These are phyloP conservation scores for Phaetusa simplex DNA, from an alignment of 2,113 vertebrate genomes.

Conservation along the genomic window DNA sequence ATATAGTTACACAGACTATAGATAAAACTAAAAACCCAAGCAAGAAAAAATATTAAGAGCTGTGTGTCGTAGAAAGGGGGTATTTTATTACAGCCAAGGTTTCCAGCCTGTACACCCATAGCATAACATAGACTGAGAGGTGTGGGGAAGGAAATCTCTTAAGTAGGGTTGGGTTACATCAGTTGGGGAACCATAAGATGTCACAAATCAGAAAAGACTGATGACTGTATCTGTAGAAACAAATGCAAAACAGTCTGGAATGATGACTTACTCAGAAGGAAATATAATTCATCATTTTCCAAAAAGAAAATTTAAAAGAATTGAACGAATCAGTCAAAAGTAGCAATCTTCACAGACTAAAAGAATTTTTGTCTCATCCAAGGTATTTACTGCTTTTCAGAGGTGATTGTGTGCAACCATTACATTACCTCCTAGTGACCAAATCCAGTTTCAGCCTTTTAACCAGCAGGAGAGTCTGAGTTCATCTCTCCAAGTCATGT, in stretches of 20 bases:
- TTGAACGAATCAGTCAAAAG: neutral
- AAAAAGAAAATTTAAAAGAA: fast-evolving
- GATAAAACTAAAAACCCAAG: neutral
- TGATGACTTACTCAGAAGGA: neutral
- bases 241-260: neutral
- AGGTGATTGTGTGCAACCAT: neutral
- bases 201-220: neutral
- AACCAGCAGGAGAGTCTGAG: neutral
- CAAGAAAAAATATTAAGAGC: neutral
- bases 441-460: neutral
- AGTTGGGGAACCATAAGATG: neutral
- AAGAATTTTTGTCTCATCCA: neutral
- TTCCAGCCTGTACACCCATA: neutral
- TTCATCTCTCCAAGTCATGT: neutral
- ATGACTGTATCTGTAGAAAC: neutral
- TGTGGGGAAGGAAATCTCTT: neutral
- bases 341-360: neutral
- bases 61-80: neutral
- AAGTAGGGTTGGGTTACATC: neutral
- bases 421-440: neutral
- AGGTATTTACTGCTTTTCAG: neutral
- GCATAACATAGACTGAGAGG: neutral
- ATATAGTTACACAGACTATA: neutral
- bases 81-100: neutral
- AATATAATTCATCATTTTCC: neutral